phyloP scores from a whole-genome alignment of 2,888 invertebrate genomes.

The Synanthedon andrenaeformis region DNA sequence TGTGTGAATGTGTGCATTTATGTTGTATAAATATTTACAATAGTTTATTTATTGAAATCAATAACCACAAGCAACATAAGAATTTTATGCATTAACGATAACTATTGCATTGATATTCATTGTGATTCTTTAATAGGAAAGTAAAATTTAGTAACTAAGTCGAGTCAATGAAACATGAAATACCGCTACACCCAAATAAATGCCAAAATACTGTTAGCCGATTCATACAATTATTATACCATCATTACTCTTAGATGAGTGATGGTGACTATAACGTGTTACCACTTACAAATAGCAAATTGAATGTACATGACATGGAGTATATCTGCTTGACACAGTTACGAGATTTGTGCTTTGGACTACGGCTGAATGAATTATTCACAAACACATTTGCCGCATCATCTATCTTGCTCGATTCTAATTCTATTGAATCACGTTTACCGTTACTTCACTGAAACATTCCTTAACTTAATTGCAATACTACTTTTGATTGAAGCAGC shows the following conservation, averaged over 20 bases:
- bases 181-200: slow-evolving; percentile 17
- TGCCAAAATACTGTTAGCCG: slow-evolving; percentile 27
- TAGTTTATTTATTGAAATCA: no score
- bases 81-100: no score
- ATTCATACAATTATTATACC: slow-evolving; percentile 4
- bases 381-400: slow-evolving; percentile 1
- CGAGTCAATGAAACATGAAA: no score
- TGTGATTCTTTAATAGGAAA: no score
- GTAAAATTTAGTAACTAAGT: no score
- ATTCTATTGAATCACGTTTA: slow-evolving; percentile 3
- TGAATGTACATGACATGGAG: slow-evolving; percentile 10
- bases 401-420: background rate
- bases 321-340: slow-evolving; percentile 21
- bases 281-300: slow-evolving; percentile 11
- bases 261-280: slow-evolving; percentile 3
- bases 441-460: slow-evolving; percentile 1
- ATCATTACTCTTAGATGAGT: slow-evolving; percentile 2
- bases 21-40: no score
- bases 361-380: background rate
- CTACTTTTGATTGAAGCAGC: no score
- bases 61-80: no score
- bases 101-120: no score
- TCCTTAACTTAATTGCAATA: no score
- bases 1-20: no score
- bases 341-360: background rate